Conservation (phyloP, 2,113 vertebrate species). For the Tricholaema leucomelas region DNA sequence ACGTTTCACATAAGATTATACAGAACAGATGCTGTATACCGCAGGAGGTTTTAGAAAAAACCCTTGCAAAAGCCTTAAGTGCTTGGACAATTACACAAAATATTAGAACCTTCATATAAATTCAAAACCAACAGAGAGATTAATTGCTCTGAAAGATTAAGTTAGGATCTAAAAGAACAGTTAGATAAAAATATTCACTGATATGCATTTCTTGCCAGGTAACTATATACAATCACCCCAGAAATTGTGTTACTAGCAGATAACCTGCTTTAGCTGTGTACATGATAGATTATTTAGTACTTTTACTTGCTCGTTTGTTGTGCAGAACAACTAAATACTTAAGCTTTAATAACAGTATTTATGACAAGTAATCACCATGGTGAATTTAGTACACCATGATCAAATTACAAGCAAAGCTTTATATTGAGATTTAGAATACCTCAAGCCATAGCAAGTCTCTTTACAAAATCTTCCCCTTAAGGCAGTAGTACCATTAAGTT, state of each 20-base stretch:
- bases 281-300: accelerated
- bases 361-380: accelerated
- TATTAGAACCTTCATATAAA: background rate
- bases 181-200: background rate
- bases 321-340: background rate
- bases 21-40: background rate
- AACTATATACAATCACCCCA: background rate
- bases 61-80: background rate
- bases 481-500: background rate
- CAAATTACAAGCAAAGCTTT: background rate
- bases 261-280: background rate
- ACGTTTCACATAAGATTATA: background rate
- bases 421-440: background rate
- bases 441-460: background rate
- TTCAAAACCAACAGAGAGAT: background rate
- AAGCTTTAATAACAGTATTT: background rate
- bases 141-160: background rate
- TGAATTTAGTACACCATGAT: background rate
- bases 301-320: background rate
- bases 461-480: background rate
- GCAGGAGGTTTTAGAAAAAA: background rate
- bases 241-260: background rate
- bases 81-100: background rate
- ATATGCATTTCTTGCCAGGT: background rate
- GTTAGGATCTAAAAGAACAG: background rate